A percentile compares a stretch with the other conserved stretches of the same genome.
Evolutionary conservation across 2,113 vertebrate genomes (phyloP).

Genomic region (Romanogobio albipinnatus): DNA sequence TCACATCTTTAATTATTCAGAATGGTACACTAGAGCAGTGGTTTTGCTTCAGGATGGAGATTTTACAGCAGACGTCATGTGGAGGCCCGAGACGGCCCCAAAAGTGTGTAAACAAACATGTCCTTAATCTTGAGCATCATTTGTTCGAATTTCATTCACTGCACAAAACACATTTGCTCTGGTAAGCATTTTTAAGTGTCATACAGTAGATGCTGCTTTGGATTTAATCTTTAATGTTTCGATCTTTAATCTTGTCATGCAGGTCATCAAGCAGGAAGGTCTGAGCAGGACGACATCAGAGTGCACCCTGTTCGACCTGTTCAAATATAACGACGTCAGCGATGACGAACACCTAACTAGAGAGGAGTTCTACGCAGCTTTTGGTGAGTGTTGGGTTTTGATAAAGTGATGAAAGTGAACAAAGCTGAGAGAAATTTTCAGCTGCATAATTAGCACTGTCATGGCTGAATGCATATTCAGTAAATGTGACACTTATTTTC

Average conservation of each 20-base stretch:
- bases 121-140: neutral
- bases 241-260: conserved; percentile 52
- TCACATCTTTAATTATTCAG: conserved; percentile 26
- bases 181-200: neutral
- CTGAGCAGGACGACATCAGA: conserved; percentile 81
- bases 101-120: conserved; percentile 14
- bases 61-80: conserved; percentile 22
- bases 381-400: conserved; percentile 81
- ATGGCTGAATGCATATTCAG: neutral
- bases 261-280: conserved; percentile 94
- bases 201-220: neutral
- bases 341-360: conserved; percentile 85
- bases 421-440: neutral
- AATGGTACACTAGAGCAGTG: neutral
- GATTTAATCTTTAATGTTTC: neutral
- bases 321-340: conserved; percentile 90
- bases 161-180: neutral
- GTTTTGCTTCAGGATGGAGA: conserved; percentile 12
- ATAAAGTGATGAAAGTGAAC: neutral
- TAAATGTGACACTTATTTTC: neutral
- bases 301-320: conserved; percentile 90
- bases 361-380: conserved; percentile 92
- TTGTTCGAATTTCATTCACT: conserved; percentile 5
- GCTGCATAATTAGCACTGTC: neutral
- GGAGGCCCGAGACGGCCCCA: neutral